A percentile compares a stretch with the other conserved stretches of the same genome.
These are phyloP conservation scores for Drosophila auraria DNA, from an alignment of 1,140 invertebrate species.

Conservation along the genomic window DNA sequence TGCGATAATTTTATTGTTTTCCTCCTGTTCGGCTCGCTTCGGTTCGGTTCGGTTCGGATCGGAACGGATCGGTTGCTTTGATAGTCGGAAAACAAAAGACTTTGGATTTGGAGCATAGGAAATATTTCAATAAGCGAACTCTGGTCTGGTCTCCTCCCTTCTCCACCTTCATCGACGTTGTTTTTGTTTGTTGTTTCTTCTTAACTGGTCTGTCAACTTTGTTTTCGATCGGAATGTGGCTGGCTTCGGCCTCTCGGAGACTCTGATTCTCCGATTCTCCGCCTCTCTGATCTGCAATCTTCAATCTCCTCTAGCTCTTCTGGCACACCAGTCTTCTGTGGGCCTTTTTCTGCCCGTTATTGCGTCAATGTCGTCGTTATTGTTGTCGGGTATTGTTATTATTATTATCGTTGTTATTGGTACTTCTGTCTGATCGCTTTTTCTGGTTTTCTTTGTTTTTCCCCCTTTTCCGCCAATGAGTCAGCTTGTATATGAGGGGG, in stretches of 20 bases:
- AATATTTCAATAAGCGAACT: conserved; percentile 69
- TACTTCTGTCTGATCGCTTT: conserved; percentile 32
- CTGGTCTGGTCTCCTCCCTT: background rate
- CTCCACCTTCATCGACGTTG: conserved; percentile 15
- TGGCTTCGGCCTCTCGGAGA: conserved; percentile 44
- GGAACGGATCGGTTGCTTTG: conserved; percentile 20
- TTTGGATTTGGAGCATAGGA: conserved; percentile 76
- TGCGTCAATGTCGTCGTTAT: conserved; percentile 51
- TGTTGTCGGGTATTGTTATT: conserved; percentile 46
- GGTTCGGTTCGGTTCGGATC: background rate
- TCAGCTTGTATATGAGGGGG: conserved; percentile 7
- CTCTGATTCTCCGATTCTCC: conserved; percentile 11
- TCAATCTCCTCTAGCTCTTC: background rate
- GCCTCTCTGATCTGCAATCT: background rate
- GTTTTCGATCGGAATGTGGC: conserved; percentile 74
- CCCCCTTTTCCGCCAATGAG: conserved; percentile 25
- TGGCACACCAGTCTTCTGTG: conserved; percentile 24
- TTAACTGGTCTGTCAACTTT: conserved; percentile 80
- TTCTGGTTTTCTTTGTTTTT: conserved; percentile 24
- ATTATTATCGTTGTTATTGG: conserved; percentile 44
- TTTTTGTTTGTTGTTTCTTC: conserved; percentile 60
- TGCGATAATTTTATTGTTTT: conserved; percentile 46
- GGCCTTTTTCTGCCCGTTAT: conserved; percentile 33
- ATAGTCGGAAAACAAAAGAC: conserved; percentile 29
- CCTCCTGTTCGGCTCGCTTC: background rate